These are phyloP conservation scores for Benthosema pterotum DNA, from an alignment of 2,797 vertebrate genomes.

Conservation along the genomic window DNA sequence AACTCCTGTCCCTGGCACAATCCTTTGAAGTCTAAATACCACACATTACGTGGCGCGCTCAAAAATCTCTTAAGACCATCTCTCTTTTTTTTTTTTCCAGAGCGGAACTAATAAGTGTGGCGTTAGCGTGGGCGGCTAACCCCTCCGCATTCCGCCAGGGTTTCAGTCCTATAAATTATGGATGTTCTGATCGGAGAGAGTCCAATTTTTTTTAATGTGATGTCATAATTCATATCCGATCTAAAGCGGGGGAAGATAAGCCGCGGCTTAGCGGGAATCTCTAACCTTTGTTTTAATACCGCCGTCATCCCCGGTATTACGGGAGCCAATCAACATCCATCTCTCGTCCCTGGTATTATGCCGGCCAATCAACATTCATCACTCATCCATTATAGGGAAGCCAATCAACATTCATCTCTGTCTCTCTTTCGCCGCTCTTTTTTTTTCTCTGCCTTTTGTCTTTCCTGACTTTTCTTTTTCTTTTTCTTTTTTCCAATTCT, in stretches of 20 bases:
- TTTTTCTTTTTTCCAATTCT: neutral
- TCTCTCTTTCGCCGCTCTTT: conserved; percentile 8
- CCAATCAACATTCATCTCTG: conserved; percentile 42
- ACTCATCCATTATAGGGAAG: conserved; percentile 54
- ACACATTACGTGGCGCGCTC: conserved; percentile 24
- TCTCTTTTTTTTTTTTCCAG: conserved; percentile 44
- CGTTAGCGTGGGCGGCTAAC: conserved; percentile 29
- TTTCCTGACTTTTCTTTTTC: neutral
- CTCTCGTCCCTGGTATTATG: conserved; percentile 61
- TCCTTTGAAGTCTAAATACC: conserved; percentile 57
- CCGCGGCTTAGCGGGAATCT: conserved; percentile 66
- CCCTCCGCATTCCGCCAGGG: conserved; percentile 22
- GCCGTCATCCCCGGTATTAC: conserved; percentile 61
- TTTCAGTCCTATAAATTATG: conserved; percentile 67
- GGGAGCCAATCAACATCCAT: conserved; percentile 48
- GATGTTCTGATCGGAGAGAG: conserved; percentile 66
- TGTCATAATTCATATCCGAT: conserved; percentile 74
- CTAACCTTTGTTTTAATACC: conserved; percentile 76
- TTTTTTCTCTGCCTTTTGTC: neutral
- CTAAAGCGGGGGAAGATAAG: conserved; percentile 57
- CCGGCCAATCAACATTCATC: conserved; percentile 47
- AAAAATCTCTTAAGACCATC: conserved; percentile 69
- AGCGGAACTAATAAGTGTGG: conserved; percentile 60
- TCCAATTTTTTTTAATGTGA: conserved; percentile 64
- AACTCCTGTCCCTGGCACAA: conserved; percentile 40